Percentiles rank a stretch among this genome's conserved stretches.
These are phyloP conservation scores for Hermatobates lingyangjiaoensis DNA, from an alignment of 1,140 invertebrate species.

Conservation along the genomic window DNA sequence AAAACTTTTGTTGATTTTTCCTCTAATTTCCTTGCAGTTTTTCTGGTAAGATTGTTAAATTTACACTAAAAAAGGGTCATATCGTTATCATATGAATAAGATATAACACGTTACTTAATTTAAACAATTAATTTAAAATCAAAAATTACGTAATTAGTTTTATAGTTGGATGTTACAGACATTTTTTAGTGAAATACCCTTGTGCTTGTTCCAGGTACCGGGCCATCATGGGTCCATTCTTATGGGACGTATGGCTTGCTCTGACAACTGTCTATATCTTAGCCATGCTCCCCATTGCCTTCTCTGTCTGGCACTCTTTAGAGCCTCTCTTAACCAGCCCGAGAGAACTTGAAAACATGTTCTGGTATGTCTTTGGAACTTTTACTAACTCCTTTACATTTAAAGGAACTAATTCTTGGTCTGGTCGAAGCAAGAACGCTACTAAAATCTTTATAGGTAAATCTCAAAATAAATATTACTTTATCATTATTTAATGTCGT, in stretches of 20 bases:
- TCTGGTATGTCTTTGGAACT: constrained; percentile 51
- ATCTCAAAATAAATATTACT: no score
- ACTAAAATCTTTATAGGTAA: constrained; percentile 46
- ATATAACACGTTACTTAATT: neutral
- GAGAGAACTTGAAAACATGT: constrained; percentile 41
- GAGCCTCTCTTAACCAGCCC: constrained; percentile 38
- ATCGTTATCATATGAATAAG: neutral
- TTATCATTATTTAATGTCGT: no score
- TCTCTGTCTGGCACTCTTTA: constrained; percentile 43
- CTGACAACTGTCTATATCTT: constrained; percentile 46
- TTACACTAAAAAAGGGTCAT: neutral
- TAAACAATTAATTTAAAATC: neutral
- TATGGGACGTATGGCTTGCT: constrained; percentile 52
- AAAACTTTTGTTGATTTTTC: no score
- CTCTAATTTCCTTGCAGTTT: neutral
- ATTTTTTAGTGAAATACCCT: neutral
- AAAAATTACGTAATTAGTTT: neutral
- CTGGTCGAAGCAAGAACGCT: constrained; percentile 40
- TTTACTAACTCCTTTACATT: constrained; percentile 62
- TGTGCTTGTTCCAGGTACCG: constrained; percentile 34
- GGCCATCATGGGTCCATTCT: constrained; percentile 60
- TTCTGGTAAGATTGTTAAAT: neutral
- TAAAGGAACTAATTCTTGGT: constrained; percentile 42
- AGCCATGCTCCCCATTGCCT: constrained; percentile 45
- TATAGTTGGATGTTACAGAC: neutral